Base-by-base conservation (phyloP, 2,888 invertebrate species). In the Prosopocoilus inquinatus region DNA sequence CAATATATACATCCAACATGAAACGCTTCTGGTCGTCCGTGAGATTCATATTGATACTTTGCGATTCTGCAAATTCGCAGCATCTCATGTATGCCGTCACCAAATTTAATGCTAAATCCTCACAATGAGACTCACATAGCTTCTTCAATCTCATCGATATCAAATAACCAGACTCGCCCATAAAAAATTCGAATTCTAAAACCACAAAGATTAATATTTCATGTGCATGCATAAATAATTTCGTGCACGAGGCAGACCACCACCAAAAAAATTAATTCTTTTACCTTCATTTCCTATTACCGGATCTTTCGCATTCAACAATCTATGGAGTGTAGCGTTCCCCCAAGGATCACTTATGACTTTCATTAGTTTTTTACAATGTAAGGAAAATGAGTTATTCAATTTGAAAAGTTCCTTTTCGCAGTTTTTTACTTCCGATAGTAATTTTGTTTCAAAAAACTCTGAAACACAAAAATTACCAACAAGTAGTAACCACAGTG, bases 121-220 rank as follows among this genome's bases (percentile, higher is more conserved):
- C 83, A 74, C 84, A 84, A 64, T 82, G 80, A 60, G 82, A 81
- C 73, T 84, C 83, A 69, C 82, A 81, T 59, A 85, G 75, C 70
- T 82, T 82, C 67, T 82, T 83, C 64, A 85, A 74, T 63, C 85
- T 78, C 71, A 83, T 80, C 47, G 81, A 79, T 60, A 84, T 77
- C 65, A 84, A 73, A 70, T 82, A 81, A 47, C 81, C 82, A 53
- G 81, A 80, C 75, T 85, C 84, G 60, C 78, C 75, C 66, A 79
- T 79, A 62, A 84, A 83, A 69, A 82, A 83, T 63, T 81, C 80
- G 69, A 79, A 66, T 67, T 79, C 78, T 79, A 67, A 57, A 78
- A 67, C 48, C 39, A 39, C 51, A 56, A n/a, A 5, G 15, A 43
- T n/a, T 1, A 38, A 28, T 38, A 9, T n/a, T 47, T 16, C 44